Evolutionary conservation across 2,888 invertebrate species (phyloP).

Genomic region (Dicyrtoma fusca): DNA sequence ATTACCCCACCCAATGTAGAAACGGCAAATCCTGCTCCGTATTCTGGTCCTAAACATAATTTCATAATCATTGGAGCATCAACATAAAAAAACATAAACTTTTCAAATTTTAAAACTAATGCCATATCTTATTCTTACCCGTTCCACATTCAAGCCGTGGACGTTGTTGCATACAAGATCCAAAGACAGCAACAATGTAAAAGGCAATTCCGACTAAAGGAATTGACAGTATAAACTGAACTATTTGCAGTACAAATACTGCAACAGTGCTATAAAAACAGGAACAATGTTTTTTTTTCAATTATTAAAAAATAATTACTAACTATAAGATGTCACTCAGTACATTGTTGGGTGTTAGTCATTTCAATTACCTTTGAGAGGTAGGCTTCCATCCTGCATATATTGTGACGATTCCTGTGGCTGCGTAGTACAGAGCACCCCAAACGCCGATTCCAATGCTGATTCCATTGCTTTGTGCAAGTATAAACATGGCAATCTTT

Average conservation of each 20-base stretch:
- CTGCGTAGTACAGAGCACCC: conserved; percentile 51
- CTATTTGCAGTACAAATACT: conserved; percentile 52
- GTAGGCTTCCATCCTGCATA: conserved; percentile 50
- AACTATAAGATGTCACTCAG: too few relatives aligned
- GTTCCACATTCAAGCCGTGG: conserved; percentile 47
- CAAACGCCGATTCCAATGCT: conserved; percentile 55
- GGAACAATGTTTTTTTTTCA: neutral
- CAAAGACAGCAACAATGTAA: conserved; percentile 54
- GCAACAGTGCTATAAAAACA: conserved; percentile 46
- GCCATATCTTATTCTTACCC: conserved; percentile 23
- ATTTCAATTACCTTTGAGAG: conserved; percentile 48
- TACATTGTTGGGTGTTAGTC: neutral
- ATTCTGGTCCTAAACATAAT: conserved; percentile 2
- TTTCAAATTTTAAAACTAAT: conserved; percentile 2
- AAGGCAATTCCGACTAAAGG: conserved; percentile 51
- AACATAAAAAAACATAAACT: conserved; percentile 6
- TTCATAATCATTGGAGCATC: neutral
- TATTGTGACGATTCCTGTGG: conserved; percentile 50
- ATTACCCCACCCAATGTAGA: conserved; percentile 51
- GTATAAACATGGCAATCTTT: conserved; percentile 51
- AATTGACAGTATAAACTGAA: conserved; percentile 51
- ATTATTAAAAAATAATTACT: too few relatives aligned
- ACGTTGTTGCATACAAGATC: conserved; percentile 50
- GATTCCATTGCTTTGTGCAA: conserved; percentile 52
- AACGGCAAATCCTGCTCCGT: conserved; percentile 44